Base-by-base conservation (phyloP, 53 echinoderm and acorn worm genomes). In the Mesocentrotus franciscanus region DNA sequence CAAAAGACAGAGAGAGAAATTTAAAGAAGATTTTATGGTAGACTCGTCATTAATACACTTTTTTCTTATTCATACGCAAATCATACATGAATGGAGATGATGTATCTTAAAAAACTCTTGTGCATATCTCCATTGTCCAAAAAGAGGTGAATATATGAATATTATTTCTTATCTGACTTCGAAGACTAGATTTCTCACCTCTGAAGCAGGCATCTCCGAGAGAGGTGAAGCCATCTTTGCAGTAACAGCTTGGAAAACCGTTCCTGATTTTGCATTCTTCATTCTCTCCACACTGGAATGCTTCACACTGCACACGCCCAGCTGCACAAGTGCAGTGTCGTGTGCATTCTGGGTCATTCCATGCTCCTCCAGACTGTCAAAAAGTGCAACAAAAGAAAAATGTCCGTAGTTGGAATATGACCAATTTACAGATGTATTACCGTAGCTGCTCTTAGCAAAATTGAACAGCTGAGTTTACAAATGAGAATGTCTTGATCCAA, bases 171-270 rank as follows among this genome's bases (percentile, higher is more conserved):
- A 56, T 22, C 20, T 0, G 33, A 35, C 18, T 90, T 32, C 74
- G 0, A 49, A 14, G 26, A 85, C 27, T n/a, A 26, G 3, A n/a
- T 15, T 57, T 56, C 96, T 91, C 94, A 97, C 97, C 96, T 95
- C 96, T 95, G 58, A 85, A 42, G 78, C 97, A 97, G 59, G 55
- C 34, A 57, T 75, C 78, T 33, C 96, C 96, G 27, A 95, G 91
- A 34, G 96, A 93, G 11, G 0, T 85, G 95, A 61, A 97, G 8
- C 97, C 97, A 56, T 95, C 95, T 56, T 92, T 55, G 71, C 97
- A 97, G 95, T 95, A 93, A 76, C 97, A 97, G 56, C 85, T 96
- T 36, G 93, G 57, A 29, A 93, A 56, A 78, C 96, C 97, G 55
- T 97, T 95, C 49, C 35, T 29, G 29, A 95, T 49, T 12, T 36